Evolutionary conservation across 1,140 invertebrate species (phyloP), one percentile per base, ranked within the genome.

Genomic region (Diorhabda elongata): DNA sequence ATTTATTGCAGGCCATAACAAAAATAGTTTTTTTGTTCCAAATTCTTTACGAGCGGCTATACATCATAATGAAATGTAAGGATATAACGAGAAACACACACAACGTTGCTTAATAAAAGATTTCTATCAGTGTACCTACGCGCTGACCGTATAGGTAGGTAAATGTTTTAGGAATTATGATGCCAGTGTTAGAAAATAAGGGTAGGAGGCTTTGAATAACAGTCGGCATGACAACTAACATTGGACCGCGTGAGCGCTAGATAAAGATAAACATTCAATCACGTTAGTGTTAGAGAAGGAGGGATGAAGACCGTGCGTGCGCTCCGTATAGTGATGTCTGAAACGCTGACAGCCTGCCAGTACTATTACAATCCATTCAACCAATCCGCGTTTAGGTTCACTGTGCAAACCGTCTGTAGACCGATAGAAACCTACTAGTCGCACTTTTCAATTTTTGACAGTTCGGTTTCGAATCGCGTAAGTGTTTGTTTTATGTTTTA

Each of bases 331-430:
- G 79, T 80, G 79, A 81, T 79, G 78, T 80, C 80, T 79, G 80
- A 80, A 80, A 80, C 78, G 80, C 80, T 81, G 80, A 81, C 80
- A 81, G 80, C 74, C 77, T 79, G 75, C 75, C 78, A 79, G 79
- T 76, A 77, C 77, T 79, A 78, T 79, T 80, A 79, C 77, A 76
- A 75, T 72, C 72, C 68, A 71, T 73, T 77, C 75, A 72, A 78
- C 79, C 78, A 79, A 79, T 80, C 76, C 75, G 75, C 74, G 69
- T 71, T 44, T 74, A 76, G 47, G 78, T 76, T 74, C 73, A 72
- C 71, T 71, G 75, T 76, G 75, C 76, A 76, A 77, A 78, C 75
- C 69, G 77, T 75, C 67, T 75, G 74, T 76, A 74, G 74, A 72
- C 72, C 68, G 61, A 71, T 69, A 73, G 68, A 69, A 58, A 71